Evolutionary conservation across 2,888 invertebrate genomes (phyloP).

Genomic region (Eupithecia insigniata): DNA sequence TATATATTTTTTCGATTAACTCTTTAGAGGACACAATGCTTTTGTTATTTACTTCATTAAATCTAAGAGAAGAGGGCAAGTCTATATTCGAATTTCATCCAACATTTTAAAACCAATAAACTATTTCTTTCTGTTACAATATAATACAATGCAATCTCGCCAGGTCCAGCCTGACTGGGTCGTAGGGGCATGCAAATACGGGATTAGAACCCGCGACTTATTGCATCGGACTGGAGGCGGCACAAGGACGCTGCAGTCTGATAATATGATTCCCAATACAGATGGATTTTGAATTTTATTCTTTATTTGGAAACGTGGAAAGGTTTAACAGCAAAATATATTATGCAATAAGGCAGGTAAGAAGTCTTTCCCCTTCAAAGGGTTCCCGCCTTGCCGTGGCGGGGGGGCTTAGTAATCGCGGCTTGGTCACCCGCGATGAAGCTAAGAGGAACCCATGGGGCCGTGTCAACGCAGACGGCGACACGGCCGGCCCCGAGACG

Average conservation of each 20-base stretch:
- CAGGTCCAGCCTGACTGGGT: not conserved
- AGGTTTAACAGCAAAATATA: not conserved
- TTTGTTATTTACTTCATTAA: too few relatives aligned
- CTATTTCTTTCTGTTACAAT: not conserved
- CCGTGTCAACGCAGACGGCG: too few relatives aligned
- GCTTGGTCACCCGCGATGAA: too few relatives aligned
- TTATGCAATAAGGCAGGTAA: not conserved
- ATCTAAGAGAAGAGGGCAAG: too few relatives aligned
- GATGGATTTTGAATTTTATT: not conserved
- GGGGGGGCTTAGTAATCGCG: too few relatives aligned
- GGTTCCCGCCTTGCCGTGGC: too few relatives aligned
- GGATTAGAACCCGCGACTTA: constrained; percentile 1
- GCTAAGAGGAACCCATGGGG: too few relatives aligned
- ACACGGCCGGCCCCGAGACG: too few relatives aligned
- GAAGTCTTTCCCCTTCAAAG: too few relatives aligned
- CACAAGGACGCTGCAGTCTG: not conserved
- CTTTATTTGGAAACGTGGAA: not conserved
- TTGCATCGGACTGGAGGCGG: not conserved
- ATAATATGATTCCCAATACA: not conserved
- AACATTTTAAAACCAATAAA: not conserved
- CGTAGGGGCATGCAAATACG: not conserved
- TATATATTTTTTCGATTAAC: too few relatives aligned
- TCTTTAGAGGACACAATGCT: too few relatives aligned
- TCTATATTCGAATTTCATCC: not conserved
- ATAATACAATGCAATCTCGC: not conserved